These are phyloP conservation scores for Trogon melanurus DNA, from an alignment of 2,113 vertebrate species.

Conservation along the genomic window DNA sequence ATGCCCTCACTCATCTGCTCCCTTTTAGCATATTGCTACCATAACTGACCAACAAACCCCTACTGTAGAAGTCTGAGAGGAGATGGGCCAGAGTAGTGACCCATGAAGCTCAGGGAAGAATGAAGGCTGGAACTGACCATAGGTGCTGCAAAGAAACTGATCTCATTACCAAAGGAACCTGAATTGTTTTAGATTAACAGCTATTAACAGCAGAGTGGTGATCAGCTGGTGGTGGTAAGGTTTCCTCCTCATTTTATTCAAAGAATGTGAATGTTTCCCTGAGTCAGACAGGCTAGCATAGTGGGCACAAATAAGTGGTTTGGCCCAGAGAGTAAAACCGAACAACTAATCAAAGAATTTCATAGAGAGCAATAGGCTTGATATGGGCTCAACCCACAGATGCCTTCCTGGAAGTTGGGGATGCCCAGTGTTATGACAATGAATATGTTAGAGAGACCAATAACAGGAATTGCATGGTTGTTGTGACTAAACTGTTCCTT, in stretches of 20 bases:
- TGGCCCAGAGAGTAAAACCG: neutral
- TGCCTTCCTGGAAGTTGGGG: neutral
- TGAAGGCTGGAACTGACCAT: neutral
- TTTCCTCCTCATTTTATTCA: neutral
- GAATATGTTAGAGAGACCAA: neutral
- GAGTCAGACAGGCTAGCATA: too few relatives aligned
- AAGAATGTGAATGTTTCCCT: neutral
- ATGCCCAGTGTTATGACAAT: neutral
- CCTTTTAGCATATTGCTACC: neutral
- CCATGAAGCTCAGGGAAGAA: neutral
- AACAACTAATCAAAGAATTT: neutral
- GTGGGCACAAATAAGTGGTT: neutral
- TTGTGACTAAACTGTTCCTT: too few relatives aligned
- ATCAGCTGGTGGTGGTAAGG: neutral
- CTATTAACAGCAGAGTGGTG: neutral
- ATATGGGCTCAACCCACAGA: neutral
- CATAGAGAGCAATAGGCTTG: neutral
- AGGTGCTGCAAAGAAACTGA: neutral
- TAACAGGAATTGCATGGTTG: too few relatives aligned
- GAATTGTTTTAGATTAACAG: neutral
- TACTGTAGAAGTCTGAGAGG: neutral
- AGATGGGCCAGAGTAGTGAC: neutral
- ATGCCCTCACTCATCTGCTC: neutral
- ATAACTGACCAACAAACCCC: neutral
- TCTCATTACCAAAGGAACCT: neutral